Conservation (phyloP, 2,888 invertebrate species). For the Phyllotreta striolata region DNA sequence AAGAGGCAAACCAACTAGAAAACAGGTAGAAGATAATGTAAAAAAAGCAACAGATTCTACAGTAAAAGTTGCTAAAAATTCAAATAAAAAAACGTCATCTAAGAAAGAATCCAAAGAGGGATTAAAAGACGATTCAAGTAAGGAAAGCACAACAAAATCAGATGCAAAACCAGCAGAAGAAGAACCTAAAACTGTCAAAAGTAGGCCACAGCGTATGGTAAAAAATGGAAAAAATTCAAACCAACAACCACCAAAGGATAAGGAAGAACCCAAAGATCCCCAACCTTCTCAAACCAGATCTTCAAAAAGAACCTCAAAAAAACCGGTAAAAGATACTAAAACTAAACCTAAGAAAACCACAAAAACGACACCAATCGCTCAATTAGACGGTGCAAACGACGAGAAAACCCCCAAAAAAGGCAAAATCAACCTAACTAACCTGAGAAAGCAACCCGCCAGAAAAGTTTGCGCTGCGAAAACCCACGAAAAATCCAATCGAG, state of each 20-base stretch:
- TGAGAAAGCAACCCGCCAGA: conserved; percentile 39
- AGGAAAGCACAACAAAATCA: no score
- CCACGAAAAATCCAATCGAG: conserved; percentile 42
- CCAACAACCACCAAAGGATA: not conserved
- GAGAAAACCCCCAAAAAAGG: conserved; percentile 36
- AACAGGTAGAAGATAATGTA: no score
- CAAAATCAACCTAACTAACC: conserved; percentile 51
- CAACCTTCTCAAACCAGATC: not conserved
- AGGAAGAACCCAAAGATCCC: not conserved
- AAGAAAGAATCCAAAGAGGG: not conserved
- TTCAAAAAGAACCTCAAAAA: conserved; percentile 16
- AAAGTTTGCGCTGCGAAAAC: conserved; percentile 39
- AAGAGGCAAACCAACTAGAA: not conserved
- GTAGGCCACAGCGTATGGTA: no score
- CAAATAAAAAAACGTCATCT: not conserved
- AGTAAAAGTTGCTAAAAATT: not conserved
- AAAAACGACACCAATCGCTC: conserved; percentile 30
- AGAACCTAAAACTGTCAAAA: no score
- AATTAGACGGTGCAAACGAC: conserved; percentile 47
- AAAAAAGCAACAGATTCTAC: not conserved
- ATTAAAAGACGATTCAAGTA: no score
- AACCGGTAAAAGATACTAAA: conserved; percentile 21
- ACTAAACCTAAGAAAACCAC: conserved; percentile 1
- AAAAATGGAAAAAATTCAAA: no score
- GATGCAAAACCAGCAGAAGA: no score